Conservation (phyloP, 37 sponge, comb jelly and placozoan species). For the Diacarnus erythraeanus region DNA sequence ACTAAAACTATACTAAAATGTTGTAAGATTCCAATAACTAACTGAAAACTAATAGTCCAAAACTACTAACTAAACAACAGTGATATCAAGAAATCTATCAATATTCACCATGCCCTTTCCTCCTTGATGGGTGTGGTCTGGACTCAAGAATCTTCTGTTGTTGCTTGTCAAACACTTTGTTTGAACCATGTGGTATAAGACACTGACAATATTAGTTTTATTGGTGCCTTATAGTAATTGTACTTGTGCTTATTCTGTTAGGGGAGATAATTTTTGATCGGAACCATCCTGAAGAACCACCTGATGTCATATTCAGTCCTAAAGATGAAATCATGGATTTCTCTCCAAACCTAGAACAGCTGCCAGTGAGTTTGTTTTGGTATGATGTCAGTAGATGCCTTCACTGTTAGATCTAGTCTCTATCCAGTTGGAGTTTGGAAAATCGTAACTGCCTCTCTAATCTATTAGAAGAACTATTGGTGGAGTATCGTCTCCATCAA, state of each 20-base stretch:
- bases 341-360: constrained; percentile 60
- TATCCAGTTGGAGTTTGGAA: constrained; percentile 37
- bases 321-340: constrained; percentile 58
- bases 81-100: no score
- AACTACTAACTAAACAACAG: no score
- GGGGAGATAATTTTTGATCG: constrained; percentile 88
- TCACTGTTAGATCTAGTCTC: constrained; percentile 6
- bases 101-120: no score
- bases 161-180: no score
- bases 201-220: neutral
- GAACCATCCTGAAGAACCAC: constrained; percentile 51
- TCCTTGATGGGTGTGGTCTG: no score
- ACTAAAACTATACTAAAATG: no score
- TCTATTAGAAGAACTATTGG: constrained; percentile 59
- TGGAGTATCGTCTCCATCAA: constrained; percentile 53
- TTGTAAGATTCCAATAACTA: no score
- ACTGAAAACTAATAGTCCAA: no score
- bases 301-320: constrained; percentile 73
- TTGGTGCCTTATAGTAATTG: neutral
- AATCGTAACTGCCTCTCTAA: constrained; percentile 17
- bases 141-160: no score
- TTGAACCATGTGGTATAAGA: no score
- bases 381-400: neutral
- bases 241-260: neutral
- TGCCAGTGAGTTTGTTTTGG: constrained; percentile 59